These are phyloP conservation scores for Tor tambroides DNA, from an alignment of 2,113 vertebrate genomes.

Conservation along the genomic window DNA sequence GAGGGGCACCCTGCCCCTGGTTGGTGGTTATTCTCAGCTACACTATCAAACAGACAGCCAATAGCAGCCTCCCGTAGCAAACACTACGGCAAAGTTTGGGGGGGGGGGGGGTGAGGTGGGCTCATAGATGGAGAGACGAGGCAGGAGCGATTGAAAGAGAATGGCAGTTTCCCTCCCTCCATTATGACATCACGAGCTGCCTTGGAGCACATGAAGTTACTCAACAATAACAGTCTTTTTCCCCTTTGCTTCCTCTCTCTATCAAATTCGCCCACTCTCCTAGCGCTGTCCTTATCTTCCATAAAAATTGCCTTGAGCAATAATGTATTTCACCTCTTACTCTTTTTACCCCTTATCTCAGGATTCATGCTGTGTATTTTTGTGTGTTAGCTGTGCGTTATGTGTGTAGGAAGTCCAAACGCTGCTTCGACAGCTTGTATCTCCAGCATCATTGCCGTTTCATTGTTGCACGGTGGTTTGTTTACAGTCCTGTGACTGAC, in stretches of 20 bases:
- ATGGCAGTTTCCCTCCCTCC: conserved; percentile 30
- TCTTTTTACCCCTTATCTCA: not conserved
- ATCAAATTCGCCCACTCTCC: not conserved
- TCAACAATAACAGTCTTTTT: not conserved
- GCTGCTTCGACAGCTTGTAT: not conserved
- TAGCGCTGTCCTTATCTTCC: not conserved
- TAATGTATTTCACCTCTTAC: not conserved
- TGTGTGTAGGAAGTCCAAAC: conserved; percentile 7
- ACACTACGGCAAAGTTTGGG: conserved; percentile 61
- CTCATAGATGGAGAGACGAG: conserved; percentile 50
- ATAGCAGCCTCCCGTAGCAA: conserved; percentile 61
- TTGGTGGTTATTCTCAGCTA: conserved; percentile 80
- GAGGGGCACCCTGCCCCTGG: conserved; percentile 71
- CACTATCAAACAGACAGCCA: conserved; percentile 72
- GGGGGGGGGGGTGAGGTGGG: conserved; percentile 44
- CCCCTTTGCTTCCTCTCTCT: not conserved
- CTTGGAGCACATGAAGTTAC: conserved; percentile 33
- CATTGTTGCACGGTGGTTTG: not conserved
- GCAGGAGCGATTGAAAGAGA: conserved; percentile 15
- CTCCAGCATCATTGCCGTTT: not conserved
- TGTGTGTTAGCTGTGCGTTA: not conserved
- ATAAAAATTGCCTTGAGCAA: not conserved
- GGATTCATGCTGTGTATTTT: not conserved
- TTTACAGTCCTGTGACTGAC: not conserved
- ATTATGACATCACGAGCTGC: conserved; percentile 43